Conservation (phyloP, 2,113 vertebrate species). For the Sus scrofa region DNA sequence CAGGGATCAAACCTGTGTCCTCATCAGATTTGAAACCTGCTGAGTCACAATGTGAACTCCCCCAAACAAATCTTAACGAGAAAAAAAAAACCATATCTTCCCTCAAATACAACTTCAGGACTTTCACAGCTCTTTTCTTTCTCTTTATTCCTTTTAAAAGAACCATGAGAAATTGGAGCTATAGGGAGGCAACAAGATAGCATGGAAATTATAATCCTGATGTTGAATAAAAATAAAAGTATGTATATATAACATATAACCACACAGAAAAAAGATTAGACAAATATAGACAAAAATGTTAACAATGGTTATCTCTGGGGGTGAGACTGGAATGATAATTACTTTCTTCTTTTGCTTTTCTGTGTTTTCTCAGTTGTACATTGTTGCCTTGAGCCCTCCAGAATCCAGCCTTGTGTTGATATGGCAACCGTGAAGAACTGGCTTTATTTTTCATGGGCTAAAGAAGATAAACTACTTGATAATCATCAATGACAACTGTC, state of each 20-base stretch:
- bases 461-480: constrained; percentile 26
- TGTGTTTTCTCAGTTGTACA: background rate
- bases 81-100: background rate
- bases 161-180: constrained; percentile 11
- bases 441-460: background rate
- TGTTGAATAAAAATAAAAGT: constrained; percentile 55
- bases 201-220: constrained; percentile 31
- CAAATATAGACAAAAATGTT: constrained; percentile 34
- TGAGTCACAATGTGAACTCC: too few relatives aligned
- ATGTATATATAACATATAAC: background rate
- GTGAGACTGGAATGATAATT: background rate
- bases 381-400: background rate
- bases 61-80: constrained; percentile 15
- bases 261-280: constrained; percentile 14
- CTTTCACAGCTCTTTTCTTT: constrained; percentile 37
- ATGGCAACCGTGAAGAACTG: constrained; percentile 4
- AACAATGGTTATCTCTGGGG: background rate
- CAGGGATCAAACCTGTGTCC: too few relatives aligned
- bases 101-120: background rate
- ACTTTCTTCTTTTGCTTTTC: background rate
- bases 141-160: constrained; percentile 35
- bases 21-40: too few relatives aligned
- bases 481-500: background rate
- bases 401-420: constrained; percentile 13
- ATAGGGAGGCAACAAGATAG: constrained; percentile 26